Evolutionary conservation across 2,888 invertebrate species (phyloP).

Genomic region (Limnephilus marmoratus): DNA sequence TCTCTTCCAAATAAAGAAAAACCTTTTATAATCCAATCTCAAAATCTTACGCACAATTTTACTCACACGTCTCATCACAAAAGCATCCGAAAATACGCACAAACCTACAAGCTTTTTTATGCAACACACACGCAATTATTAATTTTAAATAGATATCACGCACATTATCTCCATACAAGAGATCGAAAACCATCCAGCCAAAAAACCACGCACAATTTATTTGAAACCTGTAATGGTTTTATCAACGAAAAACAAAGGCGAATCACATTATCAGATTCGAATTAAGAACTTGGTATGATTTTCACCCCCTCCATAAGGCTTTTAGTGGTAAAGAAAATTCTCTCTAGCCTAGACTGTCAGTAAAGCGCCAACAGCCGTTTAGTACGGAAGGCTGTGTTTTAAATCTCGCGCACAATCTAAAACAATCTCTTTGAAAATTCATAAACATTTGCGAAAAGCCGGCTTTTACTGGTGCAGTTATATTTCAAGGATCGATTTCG

Average conservation of each 20-base stretch:
- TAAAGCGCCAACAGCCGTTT: conserved; percentile 10
- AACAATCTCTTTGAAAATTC: neutral
- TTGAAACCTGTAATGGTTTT: neutral
- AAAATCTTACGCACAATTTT: neutral
- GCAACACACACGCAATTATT: neutral
- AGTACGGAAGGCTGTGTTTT: neutral
- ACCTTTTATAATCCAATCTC: neutral
- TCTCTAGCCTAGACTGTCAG: neutral
- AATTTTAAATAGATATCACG: neutral
- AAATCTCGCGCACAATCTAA: neutral
- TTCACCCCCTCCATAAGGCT: neutral
- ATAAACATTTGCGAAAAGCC: neutral
- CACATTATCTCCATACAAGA: neutral
- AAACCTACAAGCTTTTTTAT: neutral
- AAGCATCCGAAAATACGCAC: neutral
- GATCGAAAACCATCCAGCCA: neutral
- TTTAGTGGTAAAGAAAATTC: conserved; percentile 27
- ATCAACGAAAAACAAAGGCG: neutral
- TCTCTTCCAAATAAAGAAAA: neutral
- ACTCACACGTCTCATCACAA: neutral
- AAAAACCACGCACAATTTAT: neutral
- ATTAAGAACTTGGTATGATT: neutral
- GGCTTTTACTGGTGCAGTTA: neutral
- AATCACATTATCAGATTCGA: neutral
- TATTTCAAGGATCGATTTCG: neutral